Percentiles rank a stretch among this genome's conserved stretches.
phyloP scores from a whole-genome alignment of 2,113 vertebrate genomes.

The Barbus barbus region DNA sequence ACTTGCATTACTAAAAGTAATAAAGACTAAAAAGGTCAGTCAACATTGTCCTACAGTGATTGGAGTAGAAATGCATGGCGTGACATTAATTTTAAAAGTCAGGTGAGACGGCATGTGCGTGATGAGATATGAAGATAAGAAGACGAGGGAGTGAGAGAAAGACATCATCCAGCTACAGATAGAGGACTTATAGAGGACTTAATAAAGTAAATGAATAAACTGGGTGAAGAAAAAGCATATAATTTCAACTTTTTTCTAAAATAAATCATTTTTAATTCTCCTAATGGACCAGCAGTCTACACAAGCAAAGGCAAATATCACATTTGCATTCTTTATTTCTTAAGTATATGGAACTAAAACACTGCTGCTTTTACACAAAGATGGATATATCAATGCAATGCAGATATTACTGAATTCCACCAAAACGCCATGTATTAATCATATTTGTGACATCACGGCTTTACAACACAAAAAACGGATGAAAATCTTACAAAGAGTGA shows the following conservation, averaged over 20 bases:
- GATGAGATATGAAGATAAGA: not conserved
- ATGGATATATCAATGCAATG: not conserved
- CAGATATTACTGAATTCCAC: not conserved
- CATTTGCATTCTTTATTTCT: not conserved
- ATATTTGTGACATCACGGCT: not conserved
- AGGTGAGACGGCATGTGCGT: not conserved
- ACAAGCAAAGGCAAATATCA: not conserved
- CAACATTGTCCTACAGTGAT: conserved; percentile 22
- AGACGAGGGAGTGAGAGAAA: not conserved
- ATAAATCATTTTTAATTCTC: too few relatives aligned
- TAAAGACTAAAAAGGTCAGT: conserved; percentile 52
- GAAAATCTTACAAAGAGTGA: not conserved
- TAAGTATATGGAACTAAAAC: not conserved
- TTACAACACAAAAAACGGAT: too few relatives aligned
- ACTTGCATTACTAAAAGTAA: conserved; percentile 30
- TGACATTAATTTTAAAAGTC: conserved; percentile 17
- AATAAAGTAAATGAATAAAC: not conserved
- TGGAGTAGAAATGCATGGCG: not conserved
- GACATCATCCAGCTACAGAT: not conserved
- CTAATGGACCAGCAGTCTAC: not conserved
- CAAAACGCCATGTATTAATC: not conserved
- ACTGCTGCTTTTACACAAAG: not conserved
- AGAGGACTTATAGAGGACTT: not conserved
- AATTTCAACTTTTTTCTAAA: too few relatives aligned
- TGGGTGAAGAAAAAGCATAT: not conserved